Evolutionary conservation across 2,113 vertebrate species (phyloP).

Genomic region (Poeciliopsis occidentalis): DNA sequence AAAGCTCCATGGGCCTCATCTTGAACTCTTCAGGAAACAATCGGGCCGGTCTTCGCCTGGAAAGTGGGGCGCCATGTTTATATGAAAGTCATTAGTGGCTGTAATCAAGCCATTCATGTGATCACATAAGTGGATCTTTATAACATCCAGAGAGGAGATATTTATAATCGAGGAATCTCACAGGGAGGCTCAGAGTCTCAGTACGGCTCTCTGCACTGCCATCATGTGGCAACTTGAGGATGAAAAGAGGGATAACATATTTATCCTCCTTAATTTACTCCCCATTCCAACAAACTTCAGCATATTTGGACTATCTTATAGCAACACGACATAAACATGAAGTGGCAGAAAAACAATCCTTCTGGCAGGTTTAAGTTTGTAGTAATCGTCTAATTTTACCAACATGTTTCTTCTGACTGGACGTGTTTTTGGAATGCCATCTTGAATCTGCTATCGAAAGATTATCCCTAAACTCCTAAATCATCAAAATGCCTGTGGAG

Average conservation of each 20-base stretch:
- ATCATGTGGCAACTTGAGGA: not conserved
- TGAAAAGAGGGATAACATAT: not conserved
- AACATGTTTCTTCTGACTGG: too few species aligned
- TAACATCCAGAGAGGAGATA: not conserved
- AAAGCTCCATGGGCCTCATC: constrained; percentile 20
- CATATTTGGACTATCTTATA: not conserved
- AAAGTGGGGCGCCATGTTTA: constrained; percentile 9
- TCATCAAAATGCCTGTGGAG: too few species aligned
- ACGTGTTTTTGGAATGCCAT: too few species aligned
- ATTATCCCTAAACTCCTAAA: too few species aligned
- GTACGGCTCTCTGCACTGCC: not conserved
- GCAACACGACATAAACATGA: not conserved
- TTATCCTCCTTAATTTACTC: not conserved
- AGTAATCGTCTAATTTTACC: not conserved
- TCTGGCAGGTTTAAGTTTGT: not conserved
- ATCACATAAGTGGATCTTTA: not conserved
- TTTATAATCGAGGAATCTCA: not conserved
- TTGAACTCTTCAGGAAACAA: constrained; percentile 25
- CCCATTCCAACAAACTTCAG: not conserved
- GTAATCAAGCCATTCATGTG: constrained; percentile 23
- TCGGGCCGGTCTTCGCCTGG: constrained; percentile 14
- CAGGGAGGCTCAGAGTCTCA: not conserved
- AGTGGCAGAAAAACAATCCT: not conserved
- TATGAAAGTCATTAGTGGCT: constrained; percentile 8
- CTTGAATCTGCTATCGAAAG: too few species aligned